phyloP scores from a whole-genome alignment of 2,797 vertebrate species.

The Anguilla megastoma region DNA sequence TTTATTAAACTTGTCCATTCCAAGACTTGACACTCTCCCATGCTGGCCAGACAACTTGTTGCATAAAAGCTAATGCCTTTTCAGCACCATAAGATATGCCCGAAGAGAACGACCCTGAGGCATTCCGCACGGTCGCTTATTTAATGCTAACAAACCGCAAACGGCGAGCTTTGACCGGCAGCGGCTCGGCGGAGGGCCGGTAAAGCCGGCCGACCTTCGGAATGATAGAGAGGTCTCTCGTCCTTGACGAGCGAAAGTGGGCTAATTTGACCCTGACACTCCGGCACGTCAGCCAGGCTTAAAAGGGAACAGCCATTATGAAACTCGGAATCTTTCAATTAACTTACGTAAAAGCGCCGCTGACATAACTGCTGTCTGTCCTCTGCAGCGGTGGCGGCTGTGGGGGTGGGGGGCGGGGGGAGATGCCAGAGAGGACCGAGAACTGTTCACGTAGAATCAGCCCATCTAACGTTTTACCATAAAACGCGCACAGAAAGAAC shows the following conservation, averaged over 20 bases:
- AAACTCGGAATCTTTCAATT: slow-evolving; percentile 11
- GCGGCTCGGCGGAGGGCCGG: slow-evolving; percentile 22
- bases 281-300: background rate
- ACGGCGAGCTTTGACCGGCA: slow-evolving; percentile 27
- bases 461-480: background rate
- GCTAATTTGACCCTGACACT: slow-evolving; percentile 35
- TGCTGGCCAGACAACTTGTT: slow-evolving; percentile 11
- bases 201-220: slow-evolving; percentile 29
- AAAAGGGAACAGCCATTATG: slow-evolving; percentile 7
- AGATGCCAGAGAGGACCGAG: background rate
- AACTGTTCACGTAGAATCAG: background rate
- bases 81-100: background rate
- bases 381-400: no score
- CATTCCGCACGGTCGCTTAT: slow-evolving; percentile 28
- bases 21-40: slow-evolving; percentile 37
- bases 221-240: slow-evolving; percentile 31
- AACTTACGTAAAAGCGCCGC: background rate
- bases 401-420: background rate
- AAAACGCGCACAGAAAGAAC: background rate
- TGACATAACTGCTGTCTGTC: background rate
- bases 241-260: slow-evolving; percentile 27
- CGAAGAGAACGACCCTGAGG: background rate
- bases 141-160: slow-evolving; percentile 33
- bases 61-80: background rate
- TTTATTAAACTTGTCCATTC: slow-evolving; percentile 5